These are phyloP conservation scores for Melieria picta DNA, from an alignment of 2,888 invertebrate species.

Conservation along the genomic window DNA sequence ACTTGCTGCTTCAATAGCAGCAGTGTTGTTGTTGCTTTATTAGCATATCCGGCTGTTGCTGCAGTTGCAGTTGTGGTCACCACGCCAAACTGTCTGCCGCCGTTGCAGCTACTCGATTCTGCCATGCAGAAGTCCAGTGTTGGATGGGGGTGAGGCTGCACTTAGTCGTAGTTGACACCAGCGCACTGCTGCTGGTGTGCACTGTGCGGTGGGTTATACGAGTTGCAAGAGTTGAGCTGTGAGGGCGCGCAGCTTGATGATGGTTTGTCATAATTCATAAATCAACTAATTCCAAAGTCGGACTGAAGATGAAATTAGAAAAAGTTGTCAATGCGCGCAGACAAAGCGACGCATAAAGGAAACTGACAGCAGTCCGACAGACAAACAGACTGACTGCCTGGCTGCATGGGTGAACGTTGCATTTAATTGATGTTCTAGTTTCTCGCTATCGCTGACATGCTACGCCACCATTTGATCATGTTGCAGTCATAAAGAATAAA, in stretches of 20 bases:
- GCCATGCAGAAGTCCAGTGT: conserved; percentile 9
- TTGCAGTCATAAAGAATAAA: no score
- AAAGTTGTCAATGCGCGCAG: conserved; percentile 16
- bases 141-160: no score
- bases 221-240: conserved; percentile 15
- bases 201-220: not conserved
- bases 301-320: conserved; percentile 38
- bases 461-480: no score
- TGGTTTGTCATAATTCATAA: conserved; percentile 57
- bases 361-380: no score
- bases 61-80: not conserved
- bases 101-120: conserved; percentile 15
- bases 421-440: conserved; percentile 43
- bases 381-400: no score
- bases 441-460: not conserved
- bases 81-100: conserved; percentile 29
- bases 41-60: conserved; percentile 57
- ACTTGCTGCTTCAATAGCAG: conserved; percentile 6
- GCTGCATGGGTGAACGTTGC: not conserved
- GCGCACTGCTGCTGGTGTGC: not conserved
- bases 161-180: no score
- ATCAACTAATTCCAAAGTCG: conserved; percentile 57
- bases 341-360: conserved; percentile 7
- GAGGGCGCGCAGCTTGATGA: conserved; percentile 11
- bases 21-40: conserved; percentile 46